Evolutionary conservation across 2,888 invertebrate genomes (phyloP).

Genomic region (Acanthosoma haemorrhoidale): DNA sequence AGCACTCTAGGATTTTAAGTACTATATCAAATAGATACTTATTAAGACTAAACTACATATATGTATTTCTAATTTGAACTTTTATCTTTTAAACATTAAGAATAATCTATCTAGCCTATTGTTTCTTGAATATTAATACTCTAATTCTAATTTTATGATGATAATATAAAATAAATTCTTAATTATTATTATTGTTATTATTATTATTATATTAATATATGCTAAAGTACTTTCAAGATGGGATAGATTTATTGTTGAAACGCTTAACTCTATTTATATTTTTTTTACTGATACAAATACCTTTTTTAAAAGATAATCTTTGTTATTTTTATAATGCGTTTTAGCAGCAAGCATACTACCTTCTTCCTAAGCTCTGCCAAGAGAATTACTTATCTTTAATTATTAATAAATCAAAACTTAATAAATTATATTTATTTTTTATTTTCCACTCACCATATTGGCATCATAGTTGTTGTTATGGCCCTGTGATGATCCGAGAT

Average conservation of each 20-base stretch:
- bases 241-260: neutral
- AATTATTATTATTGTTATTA: too few relatives aligned
- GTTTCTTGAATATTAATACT: neutral
- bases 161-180: neutral
- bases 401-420: neutral
- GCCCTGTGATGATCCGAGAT: conserved; percentile 35
- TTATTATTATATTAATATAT: neutral
- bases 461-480: conserved; percentile 39
- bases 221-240: neutral
- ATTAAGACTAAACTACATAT: conserved; percentile 25
- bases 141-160: neutral
- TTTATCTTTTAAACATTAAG: neutral
- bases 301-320: neutral
- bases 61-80: conserved; percentile 15
- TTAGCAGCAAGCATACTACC: conserved; percentile 19
- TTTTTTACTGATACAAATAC: neutral
- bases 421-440: neutral
- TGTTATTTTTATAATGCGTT: neutral
- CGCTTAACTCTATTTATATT: neutral
- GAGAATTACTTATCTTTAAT: conserved; percentile 1
- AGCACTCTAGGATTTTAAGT: conserved; percentile 27
- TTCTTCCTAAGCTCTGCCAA: conserved; percentile 21
- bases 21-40: conserved; percentile 18
- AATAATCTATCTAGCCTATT: conserved; percentile 12
- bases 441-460: conserved; percentile 36